Base-by-base conservation (phyloP, 2,797 vertebrate genomes). In the Mastacembelus armatus region DNA sequence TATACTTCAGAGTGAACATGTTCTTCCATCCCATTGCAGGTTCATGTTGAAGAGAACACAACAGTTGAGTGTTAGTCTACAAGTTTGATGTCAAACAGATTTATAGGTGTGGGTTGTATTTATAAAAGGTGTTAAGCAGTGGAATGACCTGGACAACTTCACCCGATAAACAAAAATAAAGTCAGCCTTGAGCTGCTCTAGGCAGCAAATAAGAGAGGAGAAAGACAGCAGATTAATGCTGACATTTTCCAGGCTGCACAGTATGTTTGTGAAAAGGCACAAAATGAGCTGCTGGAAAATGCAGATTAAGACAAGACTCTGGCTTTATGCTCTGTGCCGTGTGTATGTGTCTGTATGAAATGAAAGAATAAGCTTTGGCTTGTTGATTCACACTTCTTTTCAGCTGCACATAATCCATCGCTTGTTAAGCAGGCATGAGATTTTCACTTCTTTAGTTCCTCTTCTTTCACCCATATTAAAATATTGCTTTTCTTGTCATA, bases 401-500 rank as follows among this genome's bases (percentile, higher is more conserved):
- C 40, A 55, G 50, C 68, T 49, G 36, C n/a, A 39, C 60, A n/a
- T 73, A 74, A 84, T 80, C 70, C 73, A 69, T 68, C 71, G 83
- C 64, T 80, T 86, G 66, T 75, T 39, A 24, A 76, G 54, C 65
- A 26, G 59, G 27, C 22, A 22, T 44, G 57, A 32, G 33, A 40
- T 74, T 30, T 47, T 69, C 52, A 58, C 60, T 60, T 44, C 18
- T 44, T 29, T 56, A 64, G 72, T 67, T 71, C 11, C 30, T 54
- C 71, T 36, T 57, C 39, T 59, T 44, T 59, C 30, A 24, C 44
- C 49, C 55, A 4, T 5, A 8, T 57, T 78, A 36, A 36, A 2
- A 39, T 27, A n/a, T 43, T 60, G 12, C 21, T 50, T 48, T 60
- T 40, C 19, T 15, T 10, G 32, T 50, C 58, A 7, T 4, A n/a